phyloP scores from a whole-genome alignment of 2,113 vertebrate genomes.

The Ranitomeya imitator region DNA sequence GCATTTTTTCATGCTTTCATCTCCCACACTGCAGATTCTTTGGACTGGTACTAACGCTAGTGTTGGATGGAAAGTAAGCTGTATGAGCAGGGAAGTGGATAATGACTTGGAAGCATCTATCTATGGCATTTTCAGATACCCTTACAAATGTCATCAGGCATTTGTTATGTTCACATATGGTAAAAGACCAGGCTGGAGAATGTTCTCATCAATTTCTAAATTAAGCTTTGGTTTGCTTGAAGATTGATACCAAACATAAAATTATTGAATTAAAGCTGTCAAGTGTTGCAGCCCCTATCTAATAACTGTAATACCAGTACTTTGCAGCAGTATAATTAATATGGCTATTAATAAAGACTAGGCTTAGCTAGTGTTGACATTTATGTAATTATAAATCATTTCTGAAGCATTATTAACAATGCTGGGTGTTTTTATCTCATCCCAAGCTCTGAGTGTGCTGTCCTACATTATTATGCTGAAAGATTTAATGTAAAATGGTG shows the following conservation, averaged over 20 bases:
- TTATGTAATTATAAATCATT: constrained; percentile 74
- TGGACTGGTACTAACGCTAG: constrained; percentile 41
- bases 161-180: constrained; percentile 50
- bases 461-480: constrained; percentile 63
- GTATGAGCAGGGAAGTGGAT: constrained; percentile 46
- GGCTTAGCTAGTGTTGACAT: constrained; percentile 67
- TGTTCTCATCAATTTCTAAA: constrained; percentile 63
- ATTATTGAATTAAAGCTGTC: constrained; percentile 71
- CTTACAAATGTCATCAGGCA: constrained; percentile 52
- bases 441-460: constrained; percentile 52
- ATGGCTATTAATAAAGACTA: constrained; percentile 77
- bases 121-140: constrained; percentile 33
- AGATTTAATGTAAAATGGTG: constrained; percentile 58
- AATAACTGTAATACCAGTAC: constrained; percentile 70
- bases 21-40: neutral
- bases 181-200: constrained; percentile 46
- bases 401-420: constrained; percentile 59
- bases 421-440: constrained; percentile 68
- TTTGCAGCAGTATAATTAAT: constrained; percentile 79
- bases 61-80: constrained; percentile 1
- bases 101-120: constrained; percentile 45
- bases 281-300: constrained; percentile 68
- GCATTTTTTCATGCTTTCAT: neutral
- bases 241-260: constrained; percentile 67
- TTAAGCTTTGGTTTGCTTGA: constrained; percentile 61